Base-by-base conservation (phyloP, 2,113 vertebrate genomes). In the Labeo catla region DNA sequence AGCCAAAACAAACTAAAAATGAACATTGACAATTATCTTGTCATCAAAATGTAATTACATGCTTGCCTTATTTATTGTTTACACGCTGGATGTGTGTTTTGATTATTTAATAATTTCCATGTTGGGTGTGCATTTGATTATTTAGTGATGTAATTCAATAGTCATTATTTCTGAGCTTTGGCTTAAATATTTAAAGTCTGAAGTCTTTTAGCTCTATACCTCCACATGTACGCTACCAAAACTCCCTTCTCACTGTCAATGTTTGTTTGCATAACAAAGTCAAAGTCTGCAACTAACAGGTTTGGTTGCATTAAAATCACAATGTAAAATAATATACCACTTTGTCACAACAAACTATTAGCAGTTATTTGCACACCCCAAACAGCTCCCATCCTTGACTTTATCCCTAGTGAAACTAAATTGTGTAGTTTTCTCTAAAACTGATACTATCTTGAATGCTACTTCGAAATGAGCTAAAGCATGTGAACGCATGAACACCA, bases 361-460 rank as follows among this genome's bases (percentile, higher is more conserved):
- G 72, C 43, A 74, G 28, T 52, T 76, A 50, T 59, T 21, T 6
- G 47, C 74, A 76, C 47, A 76, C 74, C 74, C 74, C 3, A 76
- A 50, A 76, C 15, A 66, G 63, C 28, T 68, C 13, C 6, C 21
- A 50, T 76, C 47, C 12, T 15, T 9, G 39, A 39, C 15, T 36
- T 21, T 39, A 57, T 57, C 50, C 8, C 5, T 11, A 21, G 8
- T 57, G 16, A 39, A 9, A 36, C 28, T 6, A 1, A 49, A n/a
- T 21, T 16, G 12, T 4, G 5, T 7, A 19, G 21, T 12, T 23
- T 66, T 23, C 2, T 74, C 43, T 12, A 9, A 47, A 49, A 76
- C 6, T 23, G 13, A 68, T 3, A 36, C 12, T 8, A 49, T 74
- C 21, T 74, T 49, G 11, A 74, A 23, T 5, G 2, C 43, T 74